Base-by-base conservation (phyloP, 2,888 invertebrate species). In the Alitta virens region DNA sequence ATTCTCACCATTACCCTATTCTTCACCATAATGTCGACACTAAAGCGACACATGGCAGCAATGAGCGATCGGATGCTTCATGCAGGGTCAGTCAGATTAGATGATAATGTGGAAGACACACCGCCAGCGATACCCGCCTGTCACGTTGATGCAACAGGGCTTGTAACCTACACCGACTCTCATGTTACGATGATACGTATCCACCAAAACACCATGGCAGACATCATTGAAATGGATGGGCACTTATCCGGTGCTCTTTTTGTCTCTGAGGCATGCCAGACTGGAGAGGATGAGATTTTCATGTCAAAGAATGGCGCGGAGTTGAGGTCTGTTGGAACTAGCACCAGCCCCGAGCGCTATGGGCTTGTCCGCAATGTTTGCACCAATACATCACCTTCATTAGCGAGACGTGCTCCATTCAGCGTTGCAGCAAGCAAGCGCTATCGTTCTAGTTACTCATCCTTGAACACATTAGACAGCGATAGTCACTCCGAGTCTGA, bases 1-100 rank as follows among this genome's bases (percentile, higher is more conserved):
- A 63, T 65, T 27, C 62, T 65, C 49, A 68, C 74, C 60, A 69
- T 76, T 53, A 63, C 64, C n/a, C 63, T 72, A 2, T 74, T 76
- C 46, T 63, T 71, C 2, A 33, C 67, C n/a, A 71, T 76, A 24
- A 72, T 75, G 23, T 68, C 63, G 43, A 49, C 60, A 27, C 61
- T 63, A 27, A 54, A 60, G 24, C 55, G 46, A 24, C 60, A 66
- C 54, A 64, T 62, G 59, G 25, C 18, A 12, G 50, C 46, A 9
- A 64, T 66, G 64, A 58, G 54, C 9, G 23, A 27, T 26, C 38
- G 57, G 1, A 27, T 65, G 54, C 26, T 25, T 12, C 14, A 43
- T 18, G 24, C 58, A 24, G 42, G 25, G 24, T 58, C 63, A 27
- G 25, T 27, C 14, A 23, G 63, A 25, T 57, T 43, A 18, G 46